A percentile compares a stretch with the other conserved stretches of the same genome.
Evolutionary conservation across 2,113 vertebrate species (phyloP).

Genomic region (Callorhinus ursinus): DNA sequence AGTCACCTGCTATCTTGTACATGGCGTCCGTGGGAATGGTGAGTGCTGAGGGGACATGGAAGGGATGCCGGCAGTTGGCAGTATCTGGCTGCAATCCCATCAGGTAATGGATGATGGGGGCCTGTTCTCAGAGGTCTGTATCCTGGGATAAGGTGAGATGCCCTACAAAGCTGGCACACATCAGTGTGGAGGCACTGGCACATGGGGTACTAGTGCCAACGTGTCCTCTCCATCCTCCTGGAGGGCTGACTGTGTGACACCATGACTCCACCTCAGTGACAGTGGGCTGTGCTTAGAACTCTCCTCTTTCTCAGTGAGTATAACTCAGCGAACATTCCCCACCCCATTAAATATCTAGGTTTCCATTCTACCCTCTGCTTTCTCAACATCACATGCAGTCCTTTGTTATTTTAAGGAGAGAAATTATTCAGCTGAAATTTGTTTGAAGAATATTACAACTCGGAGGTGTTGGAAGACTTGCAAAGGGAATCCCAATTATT

Average conservation of each 20-base stretch:
- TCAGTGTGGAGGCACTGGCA: too few species aligned
- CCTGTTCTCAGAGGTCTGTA: not conserved
- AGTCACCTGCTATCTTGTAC: not conserved
- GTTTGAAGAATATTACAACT: not conserved
- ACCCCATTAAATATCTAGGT: fast-evolving
- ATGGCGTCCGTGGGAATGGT: fast-evolving
- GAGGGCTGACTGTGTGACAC: not conserved
- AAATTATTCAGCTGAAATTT: conserved; percentile 17
- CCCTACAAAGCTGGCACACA: not conserved
- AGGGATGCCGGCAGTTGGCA: not conserved
- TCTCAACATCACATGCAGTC: fast-evolving
- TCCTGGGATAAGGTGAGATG: not conserved
- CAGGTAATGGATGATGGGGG: not conserved
- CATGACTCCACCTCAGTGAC: fast-evolving
- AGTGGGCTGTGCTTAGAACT: not conserved
- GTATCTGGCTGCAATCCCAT: too few species aligned
- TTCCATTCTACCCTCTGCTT: not conserved
- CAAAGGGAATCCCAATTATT: not conserved
- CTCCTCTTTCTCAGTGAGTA: too few species aligned
- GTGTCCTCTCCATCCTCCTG: not conserved
- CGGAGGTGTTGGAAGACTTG: conserved; percentile 18
- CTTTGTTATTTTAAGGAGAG: not conserved
- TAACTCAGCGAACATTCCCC: fast-evolving
- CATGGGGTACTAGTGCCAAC: fast-evolving
- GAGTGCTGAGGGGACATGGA: fast-evolving